Percentiles rank a stretch among this genome's conserved stretches.
These are phyloP conservation scores for Pagrus major DNA, from an alignment of 2,113 vertebrate genomes.

Conservation along the genomic window DNA sequence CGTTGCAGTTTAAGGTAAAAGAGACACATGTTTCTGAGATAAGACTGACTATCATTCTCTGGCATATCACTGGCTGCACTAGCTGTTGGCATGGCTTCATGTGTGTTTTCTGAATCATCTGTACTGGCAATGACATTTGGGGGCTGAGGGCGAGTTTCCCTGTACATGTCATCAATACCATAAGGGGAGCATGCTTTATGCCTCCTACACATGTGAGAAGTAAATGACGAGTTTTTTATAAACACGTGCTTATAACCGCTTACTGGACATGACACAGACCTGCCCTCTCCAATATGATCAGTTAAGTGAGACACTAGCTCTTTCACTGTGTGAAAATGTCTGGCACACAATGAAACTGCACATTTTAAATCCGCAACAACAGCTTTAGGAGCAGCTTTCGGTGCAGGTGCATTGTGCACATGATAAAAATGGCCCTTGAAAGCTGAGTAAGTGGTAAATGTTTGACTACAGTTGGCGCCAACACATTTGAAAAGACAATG, in stretches of 20 bases:
- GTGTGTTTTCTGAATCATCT: too few species aligned
- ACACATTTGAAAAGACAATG: neutral
- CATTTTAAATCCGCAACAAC: slow-evolving; percentile 51
- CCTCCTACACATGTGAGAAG: slow-evolving; percentile 69
- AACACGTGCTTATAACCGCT: neutral
- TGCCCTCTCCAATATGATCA: slow-evolving; percentile 60
- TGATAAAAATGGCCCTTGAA: slow-evolving; percentile 1
- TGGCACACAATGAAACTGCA: slow-evolving; percentile 53
- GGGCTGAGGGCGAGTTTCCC: neutral
- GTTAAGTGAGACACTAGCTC: slow-evolving; percentile 63
- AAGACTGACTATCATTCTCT: slow-evolving; percentile 14
- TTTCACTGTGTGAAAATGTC: slow-evolving; percentile 62
- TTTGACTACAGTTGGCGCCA: neutral
- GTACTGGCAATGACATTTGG: too few species aligned
- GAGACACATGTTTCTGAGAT: slow-evolving; percentile 37
- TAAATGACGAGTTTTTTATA: slow-evolving; percentile 8
- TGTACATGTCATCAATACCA: slow-evolving; percentile 35
- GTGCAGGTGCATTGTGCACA: slow-evolving; percentile 34
- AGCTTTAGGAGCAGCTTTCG: slow-evolving; percentile 11
- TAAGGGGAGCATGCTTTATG: slow-evolving; percentile 57
- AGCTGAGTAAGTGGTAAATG: neutral
- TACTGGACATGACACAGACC: slow-evolving; percentile 59
- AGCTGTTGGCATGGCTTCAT: slow-evolving; percentile 11
- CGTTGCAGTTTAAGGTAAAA: slow-evolving; percentile 63
- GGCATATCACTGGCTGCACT: slow-evolving; percentile 6